Evolutionary conservation across 2,888 invertebrate species (phyloP), one percentile per base, ranked within the genome.

Genomic region (Hirudinaria manillensis): DNA sequence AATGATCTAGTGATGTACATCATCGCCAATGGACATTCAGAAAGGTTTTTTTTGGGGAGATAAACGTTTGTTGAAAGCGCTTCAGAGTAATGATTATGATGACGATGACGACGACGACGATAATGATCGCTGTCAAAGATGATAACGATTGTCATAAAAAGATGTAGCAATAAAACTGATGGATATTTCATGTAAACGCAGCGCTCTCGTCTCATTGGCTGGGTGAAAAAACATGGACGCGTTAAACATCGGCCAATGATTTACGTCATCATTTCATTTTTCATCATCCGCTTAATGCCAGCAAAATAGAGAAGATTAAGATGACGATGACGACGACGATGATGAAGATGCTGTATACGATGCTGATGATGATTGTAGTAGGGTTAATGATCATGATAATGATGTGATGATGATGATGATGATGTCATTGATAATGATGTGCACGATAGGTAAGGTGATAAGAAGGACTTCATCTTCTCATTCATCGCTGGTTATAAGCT

Each of bases 361-460:
- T 72, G 72, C 24, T 72, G 72, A 55, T 55, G 56, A 55, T 55
- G 55, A 56, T 72, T 36, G 3, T 72, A 10, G 45, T 38, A 24
- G 34, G 36, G 51, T 10, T 71, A 55, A 55, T 72, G 72, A 72
- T 72, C 53, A 72, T 72, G 72, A 55, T 55, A 29, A 72, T 72
- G 55, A 32, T 2, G 72, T 24, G 27, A 36, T 6, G 72, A 55
- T 56, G 56, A 53, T 72, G 72, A 32, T 72, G 55, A 72, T 72
- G 72, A 72, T 56, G 56, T 29, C 34, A 55, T 2, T 56, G 27
- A 29, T 72, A 55, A 72, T 72, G 72, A 55, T 51, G 72, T 51
- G 6, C 10, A 72, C 53, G 72, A 72, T 67, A 13, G 19, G 13
- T 16, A 3, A 7, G 24, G n/a, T 61, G 61, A 61, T n/a, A 10